Evolutionary conservation across 2,888 invertebrate species (phyloP).

Genomic region (Lycocerus yunnanus): DNA sequence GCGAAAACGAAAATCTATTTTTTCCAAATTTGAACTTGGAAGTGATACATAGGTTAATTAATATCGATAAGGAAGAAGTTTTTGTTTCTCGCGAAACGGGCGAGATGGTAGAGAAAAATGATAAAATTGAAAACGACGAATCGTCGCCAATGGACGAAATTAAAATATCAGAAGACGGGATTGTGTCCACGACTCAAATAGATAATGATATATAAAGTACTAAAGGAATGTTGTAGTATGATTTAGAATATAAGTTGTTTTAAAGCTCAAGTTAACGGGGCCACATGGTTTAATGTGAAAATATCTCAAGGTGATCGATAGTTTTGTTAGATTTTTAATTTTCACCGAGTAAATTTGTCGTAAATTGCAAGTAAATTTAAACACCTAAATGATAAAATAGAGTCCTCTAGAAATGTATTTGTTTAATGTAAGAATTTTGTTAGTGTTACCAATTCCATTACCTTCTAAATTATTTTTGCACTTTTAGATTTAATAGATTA

Average conservation of each 20-base stretch:
- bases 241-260: not conserved
- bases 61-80: constrained; percentile 52
- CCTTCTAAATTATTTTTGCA: constrained; percentile 53
- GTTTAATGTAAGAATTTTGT: constrained; percentile 36
- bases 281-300: constrained; percentile 2
- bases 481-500: constrained; percentile 26
- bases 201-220: constrained; percentile 16
- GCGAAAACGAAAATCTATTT: constrained; percentile 39
- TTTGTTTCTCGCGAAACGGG: constrained; percentile 54
- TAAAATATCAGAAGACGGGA: constrained; percentile 14
- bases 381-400: constrained; percentile 4
- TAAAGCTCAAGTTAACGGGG: not conserved
- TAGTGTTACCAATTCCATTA: constrained; percentile 37
- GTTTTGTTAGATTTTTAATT: not conserved
- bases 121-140: constrained; percentile 31
- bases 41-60: constrained; percentile 46
- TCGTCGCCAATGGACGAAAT: not conserved
- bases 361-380: constrained; percentile 1
- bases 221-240: constrained; percentile 3
- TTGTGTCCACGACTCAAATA: constrained; percentile 17
- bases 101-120: constrained; percentile 46
- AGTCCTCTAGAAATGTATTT: constrained; percentile 13
- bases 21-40: constrained; percentile 41
- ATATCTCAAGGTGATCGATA: not conserved
- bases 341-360: not conserved